phyloP scores from a whole-genome alignment of 1,140 invertebrate genomes.

The Leptinotarsa texana region DNA sequence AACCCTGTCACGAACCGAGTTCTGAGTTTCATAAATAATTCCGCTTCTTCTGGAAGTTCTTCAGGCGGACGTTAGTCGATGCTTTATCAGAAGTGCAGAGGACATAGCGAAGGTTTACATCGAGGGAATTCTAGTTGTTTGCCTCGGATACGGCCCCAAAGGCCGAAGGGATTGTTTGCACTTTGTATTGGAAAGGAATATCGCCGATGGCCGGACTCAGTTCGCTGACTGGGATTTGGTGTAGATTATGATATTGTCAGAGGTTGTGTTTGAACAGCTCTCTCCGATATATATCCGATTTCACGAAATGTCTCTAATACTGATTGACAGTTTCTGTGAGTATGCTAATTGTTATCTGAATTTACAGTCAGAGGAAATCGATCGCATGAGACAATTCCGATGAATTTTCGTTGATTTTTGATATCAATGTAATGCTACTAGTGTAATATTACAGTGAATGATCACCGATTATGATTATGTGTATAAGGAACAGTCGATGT shows the following conservation, averaged over 20 bases:
- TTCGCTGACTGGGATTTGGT: constrained; percentile 5
- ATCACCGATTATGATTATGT: no score
- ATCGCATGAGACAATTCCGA: no score
- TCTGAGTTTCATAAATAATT: constrained; percentile 23
- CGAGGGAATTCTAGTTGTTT: constrained; percentile 19
- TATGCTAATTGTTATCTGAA: no score
- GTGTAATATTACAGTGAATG: no score
- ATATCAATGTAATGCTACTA: no score
- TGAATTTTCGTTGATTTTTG: no score
- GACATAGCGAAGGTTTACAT: constrained; percentile 11
- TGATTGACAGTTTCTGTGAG: no score
- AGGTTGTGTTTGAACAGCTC: neutral
- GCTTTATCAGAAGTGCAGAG: constrained; percentile 13
- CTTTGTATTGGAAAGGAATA: constrained; percentile 21
- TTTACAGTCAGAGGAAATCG: no score
- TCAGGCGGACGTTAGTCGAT: neutral
- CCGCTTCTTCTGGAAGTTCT: constrained; percentile 18
- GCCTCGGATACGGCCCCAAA: constrained; percentile 11
- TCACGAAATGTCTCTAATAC: no score
- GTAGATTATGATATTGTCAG: neutral
- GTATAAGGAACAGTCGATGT: no score
- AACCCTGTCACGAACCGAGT: constrained; percentile 21
- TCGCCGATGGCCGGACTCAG: constrained; percentile 9
- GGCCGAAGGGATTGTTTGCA: constrained; percentile 16
- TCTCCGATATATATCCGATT: neutral